Base-by-base conservation (phyloP, 2,797 vertebrate genomes). In the Hyperoplus immaculatus region DNA sequence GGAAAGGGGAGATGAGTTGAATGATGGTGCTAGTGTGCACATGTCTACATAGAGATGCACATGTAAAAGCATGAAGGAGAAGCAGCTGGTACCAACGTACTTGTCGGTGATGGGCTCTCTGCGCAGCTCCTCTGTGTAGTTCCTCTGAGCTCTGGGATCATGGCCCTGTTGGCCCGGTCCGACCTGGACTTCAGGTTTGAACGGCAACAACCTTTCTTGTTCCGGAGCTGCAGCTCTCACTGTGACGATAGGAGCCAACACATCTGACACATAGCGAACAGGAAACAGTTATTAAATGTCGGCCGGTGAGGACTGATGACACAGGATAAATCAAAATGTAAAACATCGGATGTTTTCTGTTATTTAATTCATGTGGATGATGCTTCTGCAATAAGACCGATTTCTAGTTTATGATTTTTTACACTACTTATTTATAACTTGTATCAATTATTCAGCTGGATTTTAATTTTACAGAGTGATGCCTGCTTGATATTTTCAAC, bases 21-120 rank as follows among this genome's bases (percentile, higher is more conserved):
- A 11, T 39, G 36, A 18, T 0, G 14, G 14, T 14, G 10, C 6
- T 5, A 2, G 15, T 55, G 12, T 10, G 6, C 2, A 12, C 4
- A 7, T 1, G 2, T 39, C 6, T 16, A 8, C 3, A 11, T 29
- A 4, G 38, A 46, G 42, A 38, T 6, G 11, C 10, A 51, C 0
- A 9, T 36, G 43, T 62, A 65, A 41, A 53, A 60, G 41, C 4
- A 41, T 4, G 54, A 21, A 42, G 21, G 6, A 10, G 9, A 61
- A 11, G 57, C 15, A 41, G 18, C 58, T 49, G 43, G 45, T 51
- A 45, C 15, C 16, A 41, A 61, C 80, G 38, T 91, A 95, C 95
- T 93, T 94, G 60, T 95, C 94, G 45, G 78, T 69, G 69, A 93
- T 73, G 0, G 93, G 91, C 18, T 95, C 95, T 75, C 93, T 87